Conservation (phyloP, 2,113 vertebrate species). For the Rhynchopsitta pachyrhyncha region DNA sequence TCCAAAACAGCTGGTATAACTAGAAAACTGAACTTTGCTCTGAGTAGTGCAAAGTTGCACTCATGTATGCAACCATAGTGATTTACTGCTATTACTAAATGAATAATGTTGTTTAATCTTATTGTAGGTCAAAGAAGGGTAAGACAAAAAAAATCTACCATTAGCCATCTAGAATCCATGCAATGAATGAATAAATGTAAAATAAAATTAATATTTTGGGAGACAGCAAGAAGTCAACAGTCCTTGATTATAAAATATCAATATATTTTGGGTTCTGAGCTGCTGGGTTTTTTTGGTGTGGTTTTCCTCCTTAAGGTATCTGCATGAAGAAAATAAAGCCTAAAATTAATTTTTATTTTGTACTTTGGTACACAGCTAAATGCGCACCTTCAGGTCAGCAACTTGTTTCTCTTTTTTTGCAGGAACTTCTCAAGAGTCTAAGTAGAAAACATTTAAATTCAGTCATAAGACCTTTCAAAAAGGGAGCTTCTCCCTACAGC, state of each 20-base stretch:
- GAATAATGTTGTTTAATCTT: neutral
- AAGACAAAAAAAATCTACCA: neutral
- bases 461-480: neutral
- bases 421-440: neutral
- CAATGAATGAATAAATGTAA: neutral
- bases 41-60: neutral
- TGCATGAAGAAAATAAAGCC: neutral
- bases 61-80: neutral
- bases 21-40: neutral
- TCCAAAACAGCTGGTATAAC: neutral
- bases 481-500: neutral
- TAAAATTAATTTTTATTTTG: neutral
- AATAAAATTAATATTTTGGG: neutral
- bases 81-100: neutral
- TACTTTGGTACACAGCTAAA: neutral
- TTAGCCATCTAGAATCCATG: neutral
- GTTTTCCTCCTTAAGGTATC: neutral
- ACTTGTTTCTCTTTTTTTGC: neutral
- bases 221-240: neutral
- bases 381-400: neutral
- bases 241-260: neutral
- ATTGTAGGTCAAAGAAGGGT: neutral
- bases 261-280: neutral
- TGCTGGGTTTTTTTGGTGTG: neutral
- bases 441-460: neutral